These are phyloP conservation scores for Brachystomella parvula DNA, from an alignment of 1,140 invertebrate genomes.

Conservation along the genomic window DNA sequence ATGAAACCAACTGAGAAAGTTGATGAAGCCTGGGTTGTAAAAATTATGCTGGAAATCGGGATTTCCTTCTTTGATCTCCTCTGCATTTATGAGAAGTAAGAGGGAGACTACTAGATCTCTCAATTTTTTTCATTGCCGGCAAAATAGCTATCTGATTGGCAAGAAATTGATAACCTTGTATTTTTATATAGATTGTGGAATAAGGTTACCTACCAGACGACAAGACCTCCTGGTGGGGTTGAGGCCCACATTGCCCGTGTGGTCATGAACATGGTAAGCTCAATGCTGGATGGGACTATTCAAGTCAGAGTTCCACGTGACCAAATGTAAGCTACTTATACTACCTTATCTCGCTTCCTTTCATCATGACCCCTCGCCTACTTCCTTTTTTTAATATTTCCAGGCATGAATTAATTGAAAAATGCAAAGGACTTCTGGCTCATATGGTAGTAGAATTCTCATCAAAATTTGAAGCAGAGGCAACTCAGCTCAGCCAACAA, in stretches of 20 bases:
- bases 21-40: constrained; percentile 34
- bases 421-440: constrained; percentile 32
- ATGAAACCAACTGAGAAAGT: constrained; percentile 34
- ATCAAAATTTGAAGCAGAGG: constrained; percentile 26
- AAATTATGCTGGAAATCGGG: constrained; percentile 34
- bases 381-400: constrained; percentile 10
- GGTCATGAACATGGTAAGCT: constrained; percentile 29
- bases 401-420: constrained; percentile 34
- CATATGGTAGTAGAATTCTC: constrained; percentile 36
- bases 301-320: not conserved
- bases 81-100: constrained; percentile 29
- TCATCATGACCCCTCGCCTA: not conserved
- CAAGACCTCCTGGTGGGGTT: not conserved
- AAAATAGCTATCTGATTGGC: not conserved
- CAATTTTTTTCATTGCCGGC: too few species aligned
- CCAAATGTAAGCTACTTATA: constrained; percentile 15
- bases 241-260: constrained; percentile 32
- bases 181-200: constrained; percentile 29
- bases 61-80: constrained; percentile 30
- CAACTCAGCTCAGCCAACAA: constrained; percentile 17
- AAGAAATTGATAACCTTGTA: not conserved
- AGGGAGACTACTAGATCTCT: not conserved
- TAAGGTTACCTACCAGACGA: not conserved
- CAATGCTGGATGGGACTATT: not conserved
- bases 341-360: not conserved